Evolutionary conservation across 2,888 invertebrate genomes (phyloP).

Genomic region (Chirona hameri): DNA sequence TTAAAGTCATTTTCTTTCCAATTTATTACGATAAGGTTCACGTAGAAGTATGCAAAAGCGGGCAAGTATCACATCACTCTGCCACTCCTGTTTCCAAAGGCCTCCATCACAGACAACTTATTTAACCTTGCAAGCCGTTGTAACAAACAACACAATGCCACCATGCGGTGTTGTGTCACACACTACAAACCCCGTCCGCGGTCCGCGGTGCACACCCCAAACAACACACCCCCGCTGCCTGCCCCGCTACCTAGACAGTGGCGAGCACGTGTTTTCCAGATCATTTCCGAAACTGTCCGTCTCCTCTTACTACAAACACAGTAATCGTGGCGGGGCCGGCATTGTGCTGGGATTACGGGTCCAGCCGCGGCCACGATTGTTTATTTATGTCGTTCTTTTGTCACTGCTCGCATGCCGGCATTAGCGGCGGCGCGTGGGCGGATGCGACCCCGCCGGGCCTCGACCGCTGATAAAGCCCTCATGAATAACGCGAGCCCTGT

Average conservation of each 20-base stretch:
- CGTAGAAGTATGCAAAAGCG: too few relatives aligned
- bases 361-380: neutral
- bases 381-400: conserved; percentile 24
- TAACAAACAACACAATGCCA: too few relatives aligned
- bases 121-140: too few relatives aligned
- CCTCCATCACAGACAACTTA: too few relatives aligned
- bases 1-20: too few relatives aligned
- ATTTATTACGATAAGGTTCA: too few relatives aligned
- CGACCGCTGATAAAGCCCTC: conserved; percentile 10
- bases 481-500: conserved; percentile 8
- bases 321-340: neutral
- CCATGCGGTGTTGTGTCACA: too few relatives aligned
- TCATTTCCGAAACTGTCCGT: conserved; percentile 14
- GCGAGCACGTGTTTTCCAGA: conserved; percentile 10
- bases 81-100: too few relatives aligned
- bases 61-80: too few relatives aligned
- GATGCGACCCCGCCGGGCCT: neutral
- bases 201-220: too few relatives aligned
- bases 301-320: conserved; percentile 26
- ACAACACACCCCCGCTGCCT: neutral
- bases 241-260: neutral
- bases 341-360: conserved; percentile 7
- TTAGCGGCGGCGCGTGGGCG: neutral
- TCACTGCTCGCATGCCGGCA: conserved; percentile 2
- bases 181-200: too few relatives aligned